Evolutionary conservation across 2,888 invertebrate genomes (phyloP).

Genomic region (Dynastes hyllus): DNA sequence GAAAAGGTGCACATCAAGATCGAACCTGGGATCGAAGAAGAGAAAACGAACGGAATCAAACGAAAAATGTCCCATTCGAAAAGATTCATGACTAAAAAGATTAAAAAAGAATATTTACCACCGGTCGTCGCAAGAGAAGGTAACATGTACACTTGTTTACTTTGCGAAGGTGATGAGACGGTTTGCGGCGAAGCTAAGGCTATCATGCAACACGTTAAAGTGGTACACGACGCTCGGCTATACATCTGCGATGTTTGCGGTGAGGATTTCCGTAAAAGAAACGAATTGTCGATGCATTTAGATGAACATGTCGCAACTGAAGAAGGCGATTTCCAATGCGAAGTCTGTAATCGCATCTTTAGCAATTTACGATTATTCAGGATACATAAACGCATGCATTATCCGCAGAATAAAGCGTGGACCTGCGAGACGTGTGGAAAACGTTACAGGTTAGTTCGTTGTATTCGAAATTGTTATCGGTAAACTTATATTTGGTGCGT

Average conservation of each 20-base stretch:
- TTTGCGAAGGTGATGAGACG: slow-evolving; percentile 71
- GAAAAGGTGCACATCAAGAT: slow-evolving; percentile 61
- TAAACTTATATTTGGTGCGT: too few species aligned
- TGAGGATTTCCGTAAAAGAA: slow-evolving; percentile 77
- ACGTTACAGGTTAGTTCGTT: slow-evolving; percentile 73
- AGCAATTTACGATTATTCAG: slow-evolving; percentile 76
- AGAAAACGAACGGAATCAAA: slow-evolving; percentile 66
- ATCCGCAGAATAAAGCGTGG: slow-evolving; percentile 77
- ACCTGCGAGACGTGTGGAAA: slow-evolving; percentile 80
- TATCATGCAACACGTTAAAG: slow-evolving; percentile 78
- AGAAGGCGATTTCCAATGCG: slow-evolving; percentile 79
- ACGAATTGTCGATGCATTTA: slow-evolving; percentile 78
- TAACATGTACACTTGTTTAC: slow-evolving; percentile 73
- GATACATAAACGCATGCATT: slow-evolving; percentile 79
- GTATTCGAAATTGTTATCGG: neutral
- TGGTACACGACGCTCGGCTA: slow-evolving; percentile 76
- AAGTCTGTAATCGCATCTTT: slow-evolving; percentile 78
- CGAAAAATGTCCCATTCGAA: slow-evolving; percentile 57
- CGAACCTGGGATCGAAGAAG: slow-evolving; percentile 60
- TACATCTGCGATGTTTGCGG: slow-evolving; percentile 84
- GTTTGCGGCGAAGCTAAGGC: slow-evolving; percentile 74
- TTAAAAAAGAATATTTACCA: slow-evolving; percentile 62
- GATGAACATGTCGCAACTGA: slow-evolving; percentile 78
- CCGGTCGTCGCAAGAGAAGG: slow-evolving; percentile 67
- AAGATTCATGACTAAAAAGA: slow-evolving; percentile 55